Evolutionary conservation across 2,113 vertebrate genomes (phyloP).

Genomic region (Chunga burmeisteri): DNA sequence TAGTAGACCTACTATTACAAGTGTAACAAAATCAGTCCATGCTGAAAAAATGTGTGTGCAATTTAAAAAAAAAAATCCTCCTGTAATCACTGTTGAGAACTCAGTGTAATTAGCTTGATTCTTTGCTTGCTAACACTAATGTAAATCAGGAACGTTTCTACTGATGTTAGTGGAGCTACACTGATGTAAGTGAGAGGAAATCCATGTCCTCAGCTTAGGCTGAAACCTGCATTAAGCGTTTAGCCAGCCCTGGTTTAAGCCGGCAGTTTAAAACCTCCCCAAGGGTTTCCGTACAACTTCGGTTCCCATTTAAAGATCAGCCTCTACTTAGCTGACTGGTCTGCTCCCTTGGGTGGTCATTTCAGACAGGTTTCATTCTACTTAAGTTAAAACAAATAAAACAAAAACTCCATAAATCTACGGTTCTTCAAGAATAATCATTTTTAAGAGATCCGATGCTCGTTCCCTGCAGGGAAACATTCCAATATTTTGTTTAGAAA

Average conservation of each 20-base stretch:
- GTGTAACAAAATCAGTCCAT: neutral
- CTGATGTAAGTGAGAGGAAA: neutral
- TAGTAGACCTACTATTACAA: neutral
- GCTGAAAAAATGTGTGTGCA: neutral
- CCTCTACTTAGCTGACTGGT: neutral
- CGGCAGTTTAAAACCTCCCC: neutral
- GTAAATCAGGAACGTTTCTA: neutral
- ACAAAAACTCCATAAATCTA: conserved; percentile 29
- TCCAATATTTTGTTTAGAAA: conserved; percentile 62
- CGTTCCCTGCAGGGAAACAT: conserved; percentile 38
- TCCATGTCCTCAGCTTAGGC: neutral
- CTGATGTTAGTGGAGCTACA: neutral
- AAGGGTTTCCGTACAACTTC: neutral
- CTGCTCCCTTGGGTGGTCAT: conserved; percentile 56
- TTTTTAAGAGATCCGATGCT: conserved; percentile 28
- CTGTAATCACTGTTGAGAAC: neutral
- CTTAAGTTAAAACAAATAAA: conserved; percentile 42
- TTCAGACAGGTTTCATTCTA: conserved; percentile 44
- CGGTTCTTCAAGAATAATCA: neutral
- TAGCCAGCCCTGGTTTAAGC: neutral
- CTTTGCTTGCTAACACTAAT: neutral
- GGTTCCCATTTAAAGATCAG: neutral
- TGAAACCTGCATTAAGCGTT: neutral
- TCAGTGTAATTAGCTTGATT: conserved; percentile 3
- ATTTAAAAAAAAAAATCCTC: neutral